These are phyloP conservation scores for Eurois occulta DNA, from an alignment of 2,888 invertebrate species.

Conservation along the genomic window DNA sequence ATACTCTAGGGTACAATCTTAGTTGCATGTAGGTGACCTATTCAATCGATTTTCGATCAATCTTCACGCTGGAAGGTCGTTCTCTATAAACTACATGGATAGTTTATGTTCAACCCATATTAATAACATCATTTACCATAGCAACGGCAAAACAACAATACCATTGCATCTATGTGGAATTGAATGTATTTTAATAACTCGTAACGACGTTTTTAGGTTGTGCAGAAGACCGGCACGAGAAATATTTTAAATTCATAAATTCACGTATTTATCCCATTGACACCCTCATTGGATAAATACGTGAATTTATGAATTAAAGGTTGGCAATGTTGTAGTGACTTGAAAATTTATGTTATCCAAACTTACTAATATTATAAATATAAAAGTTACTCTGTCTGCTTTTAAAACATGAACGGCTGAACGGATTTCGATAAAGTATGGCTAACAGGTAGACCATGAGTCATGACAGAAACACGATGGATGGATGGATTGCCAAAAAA, in stretches of 20 bases:
- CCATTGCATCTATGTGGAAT: background rate
- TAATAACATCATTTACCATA: background rate
- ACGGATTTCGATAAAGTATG: too few relatives aligned
- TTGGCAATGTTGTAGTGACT: too few relatives aligned
- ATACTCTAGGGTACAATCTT: background rate
- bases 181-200: background rate
- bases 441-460: too few relatives aligned
- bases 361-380: background rate
- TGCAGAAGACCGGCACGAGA: background rate
- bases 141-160: background rate
- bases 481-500: too few relatives aligned
- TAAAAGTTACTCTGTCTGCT: background rate
- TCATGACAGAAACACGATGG: too few relatives aligned
- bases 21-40: background rate
- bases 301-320: too few relatives aligned
- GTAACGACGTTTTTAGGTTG: background rate
- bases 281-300: too few relatives aligned
- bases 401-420: too few relatives aligned
- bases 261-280: too few relatives aligned
- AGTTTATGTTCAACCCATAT: background rate
- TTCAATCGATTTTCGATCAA: constrained; percentile 36
- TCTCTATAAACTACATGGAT: background rate
- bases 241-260: too few relatives aligned
- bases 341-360: too few relatives aligned
- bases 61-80: constrained; percentile 20